Base-by-base conservation (phyloP, 1,140 invertebrate species). In the Diorhabda sublineata region DNA sequence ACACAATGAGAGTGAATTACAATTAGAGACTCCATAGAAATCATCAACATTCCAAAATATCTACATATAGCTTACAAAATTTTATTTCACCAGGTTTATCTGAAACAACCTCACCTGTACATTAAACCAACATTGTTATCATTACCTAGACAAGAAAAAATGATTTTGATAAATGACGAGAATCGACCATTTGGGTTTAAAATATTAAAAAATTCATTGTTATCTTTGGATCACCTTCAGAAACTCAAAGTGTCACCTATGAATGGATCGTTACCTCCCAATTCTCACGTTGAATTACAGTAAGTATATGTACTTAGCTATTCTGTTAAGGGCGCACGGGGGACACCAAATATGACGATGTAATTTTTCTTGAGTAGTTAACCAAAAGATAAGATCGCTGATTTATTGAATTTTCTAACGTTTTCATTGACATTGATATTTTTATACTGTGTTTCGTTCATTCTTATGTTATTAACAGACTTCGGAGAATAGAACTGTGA, bases 141-240 rank as follows among this genome's bases (percentile, higher is more conserved):
- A 3, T 11, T 74, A 2, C 78, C 73, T 58, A 71, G 77, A 3
- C 58, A 64, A 8, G 77, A 78, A 5, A 64, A 63, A 0, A 58
- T 81, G 0, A 66, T 47, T 4, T 68, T 84, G 8, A 67, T 73
- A 7, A 84, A 84, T 69, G 77, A 81, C 9, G 83, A 85, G 61
- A 58, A 77, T 45, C 67, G 79, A 61, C 45, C 69, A 5, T 64
- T 84, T 9, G 44, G 70, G 3, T 84, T 81, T 70, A 70, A 75
- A 6, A 76, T 84, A 44, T 6, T 72, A 2, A 67, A 75, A 3
- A 70, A 78, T 6, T 78, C 79, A 52, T 69, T 83, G 4, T 80
- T 77, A 64, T 78, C 78, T 4, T 77, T 81, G 67, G 81, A 76
- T 43, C 71, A 75, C 43, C 60, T 72, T 52, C 78, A 83, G 44